Evolutionary conservation across 2,797 vertebrate species (phyloP).

Genomic region (Pipistrellus nathusii): DNA sequence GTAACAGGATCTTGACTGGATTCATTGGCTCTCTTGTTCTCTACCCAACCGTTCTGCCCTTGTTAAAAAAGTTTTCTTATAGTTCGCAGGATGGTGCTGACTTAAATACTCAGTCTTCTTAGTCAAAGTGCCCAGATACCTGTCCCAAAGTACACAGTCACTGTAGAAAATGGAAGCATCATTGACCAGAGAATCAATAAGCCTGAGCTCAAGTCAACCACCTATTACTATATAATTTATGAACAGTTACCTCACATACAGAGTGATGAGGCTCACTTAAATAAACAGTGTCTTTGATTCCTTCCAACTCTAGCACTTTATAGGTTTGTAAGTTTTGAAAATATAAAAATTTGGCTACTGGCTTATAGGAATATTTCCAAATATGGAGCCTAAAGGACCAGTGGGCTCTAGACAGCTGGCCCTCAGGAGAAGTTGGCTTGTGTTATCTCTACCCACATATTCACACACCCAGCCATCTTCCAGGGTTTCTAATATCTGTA

Average conservation of each 20-base stretch:
- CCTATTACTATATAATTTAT: not conserved
- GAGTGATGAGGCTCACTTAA: not conserved
- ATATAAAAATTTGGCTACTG: not conserved
- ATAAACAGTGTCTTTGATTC: not conserved
- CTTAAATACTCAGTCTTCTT: slow-evolving; percentile 11
- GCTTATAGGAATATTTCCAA: not conserved
- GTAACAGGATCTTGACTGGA: not conserved
- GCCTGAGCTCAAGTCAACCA: not conserved
- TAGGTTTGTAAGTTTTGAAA: not conserved
- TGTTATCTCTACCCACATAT: not conserved
- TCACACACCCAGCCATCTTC: not conserved
- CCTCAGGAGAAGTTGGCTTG: not conserved
- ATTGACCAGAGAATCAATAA: not conserved
- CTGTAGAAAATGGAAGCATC: not conserved
- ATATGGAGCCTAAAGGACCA: not conserved
- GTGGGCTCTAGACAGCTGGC: not conserved
- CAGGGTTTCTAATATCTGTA: not conserved
- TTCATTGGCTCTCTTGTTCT: not conserved
- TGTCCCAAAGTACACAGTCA: not conserved
- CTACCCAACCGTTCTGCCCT: not conserved
- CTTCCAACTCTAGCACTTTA: not conserved
- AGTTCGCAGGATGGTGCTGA: not conserved
- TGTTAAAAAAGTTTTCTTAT: not conserved
- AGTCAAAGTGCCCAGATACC: not conserved
- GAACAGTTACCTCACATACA: not conserved